Evolutionary conservation across 1,140 invertebrate species (phyloP), one percentile per base, ranked within the genome.

Genomic region (Calephelis virginiensis): DNA sequence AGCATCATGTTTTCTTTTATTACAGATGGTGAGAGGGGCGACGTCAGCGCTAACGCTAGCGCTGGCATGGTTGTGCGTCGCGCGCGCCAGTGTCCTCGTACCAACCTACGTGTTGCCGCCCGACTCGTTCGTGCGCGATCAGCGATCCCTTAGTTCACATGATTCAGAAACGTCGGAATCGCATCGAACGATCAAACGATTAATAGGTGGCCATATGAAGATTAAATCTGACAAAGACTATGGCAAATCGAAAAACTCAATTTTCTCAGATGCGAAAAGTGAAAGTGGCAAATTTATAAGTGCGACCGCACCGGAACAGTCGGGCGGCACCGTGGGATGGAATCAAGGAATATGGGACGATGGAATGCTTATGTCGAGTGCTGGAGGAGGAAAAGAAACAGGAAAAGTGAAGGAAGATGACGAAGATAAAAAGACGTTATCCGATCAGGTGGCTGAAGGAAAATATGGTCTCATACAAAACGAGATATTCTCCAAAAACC

Each of bases 401-500:
- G 81, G 75, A 72, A 90, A 86, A 73, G 81, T 86, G 38, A 88
- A 90, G 63, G 92, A 91, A 66, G 94, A 94, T 17, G 95, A 96
- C 63, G 96, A 97, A 61, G 94, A 95, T 10, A 95, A 94, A 76
- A 97, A 97, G 80, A 97, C 96, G 2, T 89, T 97, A 38, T 94
- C 95, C 0, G 95, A 97, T 84, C 96, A 97, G 89, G 96, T 97
- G 61, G 94, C 95, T 53, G 96, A 97, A 78, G 96, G 96, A 9
- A 97, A 97, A 90, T 98, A 98, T 82, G 96, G 96, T 3, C 89
- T 97, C 0, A 96, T 98, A 70, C 96, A 97, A 76, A 95, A 95
- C 79, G 96, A 97, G 86, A 93, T 97, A 61, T 96, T 96, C 78
- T 78, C 92, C 0, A 92, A 93, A 8, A 86, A 92, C 8, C 93